Conservation (phyloP, 1,140 invertebrate species). For the Colletes gigas region DNA sequence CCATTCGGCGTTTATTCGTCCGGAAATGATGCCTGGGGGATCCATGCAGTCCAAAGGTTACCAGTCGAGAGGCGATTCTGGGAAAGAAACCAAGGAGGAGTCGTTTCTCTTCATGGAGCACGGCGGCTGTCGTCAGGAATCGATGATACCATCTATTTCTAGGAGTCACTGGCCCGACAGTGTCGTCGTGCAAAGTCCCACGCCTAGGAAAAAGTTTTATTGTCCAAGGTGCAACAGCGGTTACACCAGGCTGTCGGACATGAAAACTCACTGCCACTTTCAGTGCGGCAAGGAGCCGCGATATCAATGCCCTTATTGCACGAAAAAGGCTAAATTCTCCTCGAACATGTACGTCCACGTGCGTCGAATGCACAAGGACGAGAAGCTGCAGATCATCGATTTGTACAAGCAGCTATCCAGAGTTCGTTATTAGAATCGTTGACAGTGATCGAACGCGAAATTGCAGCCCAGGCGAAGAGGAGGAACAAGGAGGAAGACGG, state of each 20-base stretch:
- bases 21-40: slow-evolving; percentile 22
- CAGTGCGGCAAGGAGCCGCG: slow-evolving; percentile 89
- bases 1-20: slow-evolving; percentile 38
- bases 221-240: slow-evolving; percentile 83
- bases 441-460: too few relatives aligned
- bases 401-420: slow-evolving; percentile 61
- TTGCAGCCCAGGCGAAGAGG: too few relatives aligned
- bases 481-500: background rate
- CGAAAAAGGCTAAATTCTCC: slow-evolving; percentile 79
- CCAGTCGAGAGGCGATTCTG: slow-evolving; percentile 8
- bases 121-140: slow-evolving; percentile 16
- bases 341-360: slow-evolving; percentile 78
- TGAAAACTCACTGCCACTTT: slow-evolving; percentile 67
- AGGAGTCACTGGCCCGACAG: slow-evolving; percentile 50
- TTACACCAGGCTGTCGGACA: slow-evolving; percentile 74
- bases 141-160: slow-evolving; percentile 6
- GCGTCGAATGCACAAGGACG: slow-evolving; percentile 68
- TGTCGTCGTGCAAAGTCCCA: slow-evolving; percentile 14
- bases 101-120: slow-evolving; percentile 40
- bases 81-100: slow-evolving; percentile 42
- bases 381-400: slow-evolving; percentile 69
- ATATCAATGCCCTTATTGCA: slow-evolving; percentile 89
- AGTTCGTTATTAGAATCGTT: slow-evolving; percentile 37
- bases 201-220: slow-evolving; percentile 66
- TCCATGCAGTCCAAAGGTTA: slow-evolving; percentile 21